Evolutionary conservation across 2,797 vertebrate species (phyloP).

Genomic region (Argentina silus): DNA sequence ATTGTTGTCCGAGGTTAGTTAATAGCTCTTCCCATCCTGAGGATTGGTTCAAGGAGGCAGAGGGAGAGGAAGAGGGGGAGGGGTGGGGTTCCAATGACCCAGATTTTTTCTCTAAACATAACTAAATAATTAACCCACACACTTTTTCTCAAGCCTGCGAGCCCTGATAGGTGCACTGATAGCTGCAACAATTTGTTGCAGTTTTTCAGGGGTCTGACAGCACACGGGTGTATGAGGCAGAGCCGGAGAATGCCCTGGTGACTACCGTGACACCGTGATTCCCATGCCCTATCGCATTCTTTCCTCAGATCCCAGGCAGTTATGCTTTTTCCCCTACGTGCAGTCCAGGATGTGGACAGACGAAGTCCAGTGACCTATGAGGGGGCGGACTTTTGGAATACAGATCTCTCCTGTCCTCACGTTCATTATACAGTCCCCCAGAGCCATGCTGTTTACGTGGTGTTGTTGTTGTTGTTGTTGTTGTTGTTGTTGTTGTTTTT

Average conservation of each 20-base stretch:
- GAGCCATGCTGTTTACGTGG: slow-evolving; percentile 75
- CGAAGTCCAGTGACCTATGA: slow-evolving; percentile 92
- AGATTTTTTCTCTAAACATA: slow-evolving; percentile 82
- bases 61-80: slow-evolving; percentile 15
- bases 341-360: slow-evolving; percentile 92
- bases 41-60: slow-evolving; percentile 23
- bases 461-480: not conserved
- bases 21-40: slow-evolving; percentile 60
- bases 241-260: slow-evolving; percentile 89
- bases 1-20: slow-evolving; percentile 83
- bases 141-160: slow-evolving; percentile 34
- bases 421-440: slow-evolving; percentile 83
- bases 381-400: slow-evolving; percentile 86
- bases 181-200: slow-evolving; percentile 66
- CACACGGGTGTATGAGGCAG: slow-evolving; percentile 83
- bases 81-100: slow-evolving; percentile 79
- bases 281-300: slow-evolving; percentile 96
- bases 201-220: slow-evolving; percentile 36
- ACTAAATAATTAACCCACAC: slow-evolving; percentile 82
- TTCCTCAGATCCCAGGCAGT: slow-evolving; percentile 84
- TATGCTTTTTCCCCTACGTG: slow-evolving; percentile 79
- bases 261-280: slow-evolving; percentile 88
- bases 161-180: slow-evolving; percentile 82
- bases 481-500: not conserved
- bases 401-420: slow-evolving; percentile 81